These are phyloP conservation scores for Sphaerophoria taeniata DNA, from an alignment of 2,888 invertebrate species.

Conservation along the genomic window DNA sequence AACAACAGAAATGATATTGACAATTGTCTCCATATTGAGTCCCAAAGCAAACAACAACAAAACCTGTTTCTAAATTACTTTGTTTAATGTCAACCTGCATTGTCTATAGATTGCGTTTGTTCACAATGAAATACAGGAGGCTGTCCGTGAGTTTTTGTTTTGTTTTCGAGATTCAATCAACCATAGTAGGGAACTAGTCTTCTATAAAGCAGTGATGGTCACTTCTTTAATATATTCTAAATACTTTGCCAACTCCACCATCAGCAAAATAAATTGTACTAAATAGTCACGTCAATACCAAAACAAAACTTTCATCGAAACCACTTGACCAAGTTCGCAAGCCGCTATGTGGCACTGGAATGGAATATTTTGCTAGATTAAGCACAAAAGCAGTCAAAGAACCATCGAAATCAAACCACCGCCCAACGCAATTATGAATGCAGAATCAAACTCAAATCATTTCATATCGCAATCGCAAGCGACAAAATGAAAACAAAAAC, in stretches of 20 bases:
- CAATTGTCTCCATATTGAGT: slow-evolving; percentile 22
- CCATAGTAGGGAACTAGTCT: too few species aligned
- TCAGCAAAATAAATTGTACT: neutral
- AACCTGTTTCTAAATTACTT: slow-evolving; percentile 59
- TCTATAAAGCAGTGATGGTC: too few species aligned
- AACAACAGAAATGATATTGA: too few species aligned
- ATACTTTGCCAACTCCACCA: too few species aligned
- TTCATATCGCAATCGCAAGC: neutral
- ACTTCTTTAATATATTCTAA: too few species aligned
- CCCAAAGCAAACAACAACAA: slow-evolving; percentile 6
- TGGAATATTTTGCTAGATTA: neutral
- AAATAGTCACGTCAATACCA: neutral
- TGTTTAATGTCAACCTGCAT: slow-evolving; percentile 4
- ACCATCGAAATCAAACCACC: slow-evolving; percentile 54
- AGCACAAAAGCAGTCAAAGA: slow-evolving; percentile 10
- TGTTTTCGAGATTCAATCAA: too few species aligned
- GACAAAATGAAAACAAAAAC: neutral
- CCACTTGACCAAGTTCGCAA: slow-evolving; percentile 29
- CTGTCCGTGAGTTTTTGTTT: too few species aligned
- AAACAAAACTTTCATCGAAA: slow-evolving; percentile 26
- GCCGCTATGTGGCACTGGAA: slow-evolving; percentile 13
- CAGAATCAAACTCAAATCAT: slow-evolving; percentile 28
- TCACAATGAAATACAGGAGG: slow-evolving; percentile 34
- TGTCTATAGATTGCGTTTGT: neutral
- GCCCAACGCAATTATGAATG: slow-evolving; percentile 69